Percentiles rank a stretch among this genome's conserved stretches.
Evolutionary conservation across 2,113 vertebrate species (phyloP).

Genomic region (Rafetus swinhoei): DNA sequence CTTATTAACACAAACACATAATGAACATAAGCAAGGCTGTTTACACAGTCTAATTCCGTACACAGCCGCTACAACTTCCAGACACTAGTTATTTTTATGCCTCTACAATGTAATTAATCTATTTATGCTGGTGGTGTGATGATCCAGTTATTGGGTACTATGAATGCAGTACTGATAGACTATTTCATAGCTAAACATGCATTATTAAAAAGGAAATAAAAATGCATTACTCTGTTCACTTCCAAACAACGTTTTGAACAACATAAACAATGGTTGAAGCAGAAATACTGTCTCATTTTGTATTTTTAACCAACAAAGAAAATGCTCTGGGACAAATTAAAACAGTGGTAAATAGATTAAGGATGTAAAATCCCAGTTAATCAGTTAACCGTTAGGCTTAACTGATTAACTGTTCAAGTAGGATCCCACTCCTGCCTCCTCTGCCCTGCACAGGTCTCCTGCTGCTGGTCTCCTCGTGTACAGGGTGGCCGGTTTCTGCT

Average conservation of each 20-base stretch:
- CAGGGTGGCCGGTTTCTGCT: no score
- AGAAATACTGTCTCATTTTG: conserved; percentile 31
- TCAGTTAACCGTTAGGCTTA: no score
- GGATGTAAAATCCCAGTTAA: no score
- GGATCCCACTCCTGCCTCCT: no score
- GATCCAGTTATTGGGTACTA: conserved; percentile 32
- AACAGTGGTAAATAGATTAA: background rate
- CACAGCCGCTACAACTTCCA: background rate
- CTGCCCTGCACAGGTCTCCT: no score
- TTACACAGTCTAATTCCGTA: background rate
- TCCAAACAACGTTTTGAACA: conserved; percentile 22
- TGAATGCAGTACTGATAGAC: background rate
- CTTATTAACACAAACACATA: background rate
- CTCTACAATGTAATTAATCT: conserved; percentile 11
- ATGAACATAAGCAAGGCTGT: background rate
- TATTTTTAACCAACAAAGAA: conserved; percentile 45
- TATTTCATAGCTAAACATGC: conserved; percentile 27
- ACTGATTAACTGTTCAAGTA: no score
- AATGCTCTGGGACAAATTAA: conserved; percentile 26
- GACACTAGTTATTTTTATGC: conserved; percentile 39
- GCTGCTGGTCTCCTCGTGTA: no score
- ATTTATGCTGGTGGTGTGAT: conserved; percentile 23
- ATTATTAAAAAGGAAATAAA: conserved; percentile 61
- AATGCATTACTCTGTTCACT: background rate
- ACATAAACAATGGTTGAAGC: conserved; percentile 5